Evolutionary conservation across 1,140 invertebrate species (phyloP).

Genomic region (Penaeus japonicus): DNA sequence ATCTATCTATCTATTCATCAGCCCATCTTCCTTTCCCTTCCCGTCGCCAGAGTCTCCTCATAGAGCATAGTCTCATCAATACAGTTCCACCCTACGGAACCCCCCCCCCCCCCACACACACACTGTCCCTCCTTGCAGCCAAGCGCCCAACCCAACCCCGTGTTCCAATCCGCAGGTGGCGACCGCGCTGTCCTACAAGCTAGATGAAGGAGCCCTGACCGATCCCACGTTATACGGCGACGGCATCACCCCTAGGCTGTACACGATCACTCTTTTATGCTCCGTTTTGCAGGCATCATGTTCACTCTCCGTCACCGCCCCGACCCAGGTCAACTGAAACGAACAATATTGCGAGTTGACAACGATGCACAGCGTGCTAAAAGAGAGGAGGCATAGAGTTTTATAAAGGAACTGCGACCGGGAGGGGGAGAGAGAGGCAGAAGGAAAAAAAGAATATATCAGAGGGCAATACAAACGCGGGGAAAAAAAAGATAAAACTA

Average conservation of each 20-base stretch:
- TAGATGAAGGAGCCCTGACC: not conserved
- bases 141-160: not conserved
- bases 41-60: not conserved
- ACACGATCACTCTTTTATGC: not conserved
- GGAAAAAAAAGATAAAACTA: too few relatives aligned
- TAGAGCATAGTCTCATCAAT: too few relatives aligned
- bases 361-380: too few relatives aligned
- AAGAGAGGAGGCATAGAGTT: too few relatives aligned
- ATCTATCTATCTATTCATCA: too few relatives aligned
- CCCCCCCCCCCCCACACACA: not conserved
- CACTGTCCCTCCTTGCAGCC: not conserved
- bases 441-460: too few relatives aligned
- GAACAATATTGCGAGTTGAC: too few relatives aligned
- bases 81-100: too few relatives aligned
- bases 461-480: too few relatives aligned
- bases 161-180: not conserved
- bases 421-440: too few relatives aligned
- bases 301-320: not conserved
- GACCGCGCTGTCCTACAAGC: slow-evolving; percentile 16
- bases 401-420: too few relatives aligned
- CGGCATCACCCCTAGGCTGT: not conserved
- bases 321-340: not conserved
- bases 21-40: too few relatives aligned
- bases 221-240: slow-evolving; percentile 18
- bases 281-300: not conserved